Evolutionary conservation across 2,797 vertebrate genomes (phyloP).

Genomic region (Eulemur mongoz): DNA sequence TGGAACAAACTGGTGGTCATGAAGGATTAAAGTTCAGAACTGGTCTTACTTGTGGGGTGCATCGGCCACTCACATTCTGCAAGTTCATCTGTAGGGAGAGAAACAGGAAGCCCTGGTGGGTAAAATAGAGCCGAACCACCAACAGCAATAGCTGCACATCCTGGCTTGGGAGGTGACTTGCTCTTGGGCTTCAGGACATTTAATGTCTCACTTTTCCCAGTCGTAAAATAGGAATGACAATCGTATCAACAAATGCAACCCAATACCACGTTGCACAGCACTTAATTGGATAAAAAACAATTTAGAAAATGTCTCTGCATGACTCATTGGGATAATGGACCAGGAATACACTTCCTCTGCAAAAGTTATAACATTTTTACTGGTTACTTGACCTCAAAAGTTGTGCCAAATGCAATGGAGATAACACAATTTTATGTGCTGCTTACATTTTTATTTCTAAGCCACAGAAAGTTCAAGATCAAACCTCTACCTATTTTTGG

Average conservation of each 20-base stretch:
- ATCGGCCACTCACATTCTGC: background rate
- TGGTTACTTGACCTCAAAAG: constrained; percentile 41
- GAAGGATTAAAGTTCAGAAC: background rate
- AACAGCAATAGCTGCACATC: background rate
- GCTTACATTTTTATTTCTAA: constrained; percentile 45
- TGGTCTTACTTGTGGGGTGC: too few relatives aligned
- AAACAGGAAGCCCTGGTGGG: background rate
- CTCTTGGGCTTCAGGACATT: background rate
- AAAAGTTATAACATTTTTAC: constrained; percentile 46
- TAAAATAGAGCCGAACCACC: background rate
- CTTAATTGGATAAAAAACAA: background rate
- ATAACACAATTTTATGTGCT: background rate
- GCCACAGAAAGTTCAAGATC: constrained; percentile 2
- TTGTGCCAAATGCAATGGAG: background rate
- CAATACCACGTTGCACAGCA: background rate
- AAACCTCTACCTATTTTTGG: constrained; percentile 21
- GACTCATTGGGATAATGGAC: constrained; percentile 34
- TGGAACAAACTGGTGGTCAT: background rate
- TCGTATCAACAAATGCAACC: background rate
- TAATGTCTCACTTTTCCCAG: constrained; percentile 12
- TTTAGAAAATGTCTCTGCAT: background rate
- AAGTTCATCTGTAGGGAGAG: background rate
- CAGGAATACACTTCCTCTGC: background rate
- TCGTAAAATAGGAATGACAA: constrained; percentile 15
- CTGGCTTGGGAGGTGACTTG: background rate